phyloP scores from a whole-genome alignment of 2,113 vertebrate genomes.

The Physeter macrocephalus region DNA sequence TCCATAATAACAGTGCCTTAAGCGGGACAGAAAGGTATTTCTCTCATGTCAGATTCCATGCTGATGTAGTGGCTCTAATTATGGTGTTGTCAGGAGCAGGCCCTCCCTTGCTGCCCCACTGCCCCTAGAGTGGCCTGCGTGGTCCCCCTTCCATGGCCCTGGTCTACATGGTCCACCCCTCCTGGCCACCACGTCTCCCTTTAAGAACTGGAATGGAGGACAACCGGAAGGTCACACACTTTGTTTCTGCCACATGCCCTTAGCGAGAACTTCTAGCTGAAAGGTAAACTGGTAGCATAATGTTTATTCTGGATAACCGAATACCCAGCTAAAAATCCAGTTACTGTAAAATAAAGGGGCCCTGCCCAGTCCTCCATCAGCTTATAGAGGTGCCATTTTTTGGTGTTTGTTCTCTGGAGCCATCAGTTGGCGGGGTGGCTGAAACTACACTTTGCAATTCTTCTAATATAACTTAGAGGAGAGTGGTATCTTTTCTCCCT shows the following conservation, averaged over 20 bases:
- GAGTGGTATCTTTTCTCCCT: background rate
- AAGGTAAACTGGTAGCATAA: background rate
- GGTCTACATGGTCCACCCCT: too few species aligned
- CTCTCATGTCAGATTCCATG: fast-evolving
- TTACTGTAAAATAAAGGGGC: background rate
- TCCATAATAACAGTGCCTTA: fast-evolving
- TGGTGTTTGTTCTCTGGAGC: background rate
- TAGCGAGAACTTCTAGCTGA: background rate
- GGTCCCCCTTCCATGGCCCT: fast-evolving
- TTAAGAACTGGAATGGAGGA: fast-evolving
- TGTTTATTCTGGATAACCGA: background rate
- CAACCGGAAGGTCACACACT: fast-evolving
- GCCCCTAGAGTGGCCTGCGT: fast-evolving
- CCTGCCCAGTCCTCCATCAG: fast-evolving
- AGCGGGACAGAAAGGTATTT: background rate
- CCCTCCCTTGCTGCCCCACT: fast-evolving
- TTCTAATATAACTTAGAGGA: background rate
- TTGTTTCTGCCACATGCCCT: background rate
- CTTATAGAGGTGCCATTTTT: fast-evolving
- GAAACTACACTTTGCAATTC: fast-evolving
- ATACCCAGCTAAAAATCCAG: background rate
- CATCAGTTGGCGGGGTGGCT: fast-evolving
- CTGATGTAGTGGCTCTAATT: fast-evolving
- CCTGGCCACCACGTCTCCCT: fast-evolving
- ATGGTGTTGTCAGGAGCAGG: fast-evolving